Base-by-base conservation (phyloP, 2,888 invertebrate species). In the Sphinx pinastri region DNA sequence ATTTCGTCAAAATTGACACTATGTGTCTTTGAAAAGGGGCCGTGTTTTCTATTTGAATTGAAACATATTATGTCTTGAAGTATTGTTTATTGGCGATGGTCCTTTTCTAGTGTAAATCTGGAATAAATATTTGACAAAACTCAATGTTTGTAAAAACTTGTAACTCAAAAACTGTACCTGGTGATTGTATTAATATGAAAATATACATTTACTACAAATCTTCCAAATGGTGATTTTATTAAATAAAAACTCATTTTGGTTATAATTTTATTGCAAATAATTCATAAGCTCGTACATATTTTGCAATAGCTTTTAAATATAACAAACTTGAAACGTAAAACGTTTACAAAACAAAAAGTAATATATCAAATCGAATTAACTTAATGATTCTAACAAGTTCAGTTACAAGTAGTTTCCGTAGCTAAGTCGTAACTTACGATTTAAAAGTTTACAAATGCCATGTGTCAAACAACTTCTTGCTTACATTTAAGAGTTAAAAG, bases 171-270 rank as follows among this genome's bases (percentile, higher is more conserved):
- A 87, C 90, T 92, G 93, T 93, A 93, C 93, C 93, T 93, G 93
- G 91, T 91, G 91, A 92, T 92, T 91, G 91, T 92, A 92, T 91
- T 90, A 83, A 91, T 90, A 92, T 89, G 88, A 85, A 91, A 93
- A 93, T 93, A 93, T 93, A 93, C 91, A 91, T 93, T 93, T 93
- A 93, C 93, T 92, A 93, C 92, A 91, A 93, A 93, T 92, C 92
- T 93, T 91, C 87, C 88, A 89, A 85, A 80, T 77, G 74, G 84
- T 84, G 76, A 82, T 92, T 92, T 90, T 81, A 82, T 63, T 63
- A 1, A 63, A 63, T 60, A 6, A 63, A 49, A 63, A 63, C 52
- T 10, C 67, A 52, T 52, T 31, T 52, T 67, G 14, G n/a, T 52
- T 71, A 68, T 76, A 72, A 76, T 83, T 88, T 88, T 90, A 92